Evolutionary conservation across 2,113 vertebrate species (phyloP).

Genomic region (Strix aluco): DNA sequence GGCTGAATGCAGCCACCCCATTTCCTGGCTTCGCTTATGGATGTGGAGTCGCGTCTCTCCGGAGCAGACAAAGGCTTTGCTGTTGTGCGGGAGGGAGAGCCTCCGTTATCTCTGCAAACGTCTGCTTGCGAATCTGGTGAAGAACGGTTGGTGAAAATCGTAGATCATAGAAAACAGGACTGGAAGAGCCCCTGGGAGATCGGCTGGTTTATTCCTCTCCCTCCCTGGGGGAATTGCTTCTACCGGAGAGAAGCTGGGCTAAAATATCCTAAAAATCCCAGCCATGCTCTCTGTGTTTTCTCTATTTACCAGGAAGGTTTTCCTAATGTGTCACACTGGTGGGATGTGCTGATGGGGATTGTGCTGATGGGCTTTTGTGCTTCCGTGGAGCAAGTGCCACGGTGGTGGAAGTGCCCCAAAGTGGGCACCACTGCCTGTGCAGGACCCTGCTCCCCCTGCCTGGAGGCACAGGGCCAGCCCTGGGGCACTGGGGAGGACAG

Average conservation of each 20-base stretch:
- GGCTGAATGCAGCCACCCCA: not conserved
- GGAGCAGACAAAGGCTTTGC: constrained; percentile 15
- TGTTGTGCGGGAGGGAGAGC: not conserved
- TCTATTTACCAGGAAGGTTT: not conserved
- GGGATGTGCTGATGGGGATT: not conserved
- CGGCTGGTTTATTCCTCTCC: not conserved
- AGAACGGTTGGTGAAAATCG: not conserved
- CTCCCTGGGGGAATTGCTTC: not conserved
- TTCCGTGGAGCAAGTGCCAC: not conserved
- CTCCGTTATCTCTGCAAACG: not conserved
- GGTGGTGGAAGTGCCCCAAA: not conserved
- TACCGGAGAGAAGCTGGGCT: not conserved
- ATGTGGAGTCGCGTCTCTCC: rapidly evolving
- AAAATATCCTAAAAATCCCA: constrained; percentile 11
- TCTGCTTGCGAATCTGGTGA: not conserved
- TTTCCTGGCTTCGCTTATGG: not conserved
- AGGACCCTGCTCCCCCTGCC: not conserved
- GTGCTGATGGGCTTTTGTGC: not conserved
- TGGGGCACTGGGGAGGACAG: not conserved
- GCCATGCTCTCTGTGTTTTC: not conserved
- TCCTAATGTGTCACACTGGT: not conserved
- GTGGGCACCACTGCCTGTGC: not conserved
- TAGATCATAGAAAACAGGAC: constrained; percentile 8
- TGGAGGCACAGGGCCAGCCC: rapidly evolving
- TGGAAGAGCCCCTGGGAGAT: not conserved